Conservation (phyloP, 2,797 vertebrate genomes). For the Oceanodroma leucorhoa region DNA sequence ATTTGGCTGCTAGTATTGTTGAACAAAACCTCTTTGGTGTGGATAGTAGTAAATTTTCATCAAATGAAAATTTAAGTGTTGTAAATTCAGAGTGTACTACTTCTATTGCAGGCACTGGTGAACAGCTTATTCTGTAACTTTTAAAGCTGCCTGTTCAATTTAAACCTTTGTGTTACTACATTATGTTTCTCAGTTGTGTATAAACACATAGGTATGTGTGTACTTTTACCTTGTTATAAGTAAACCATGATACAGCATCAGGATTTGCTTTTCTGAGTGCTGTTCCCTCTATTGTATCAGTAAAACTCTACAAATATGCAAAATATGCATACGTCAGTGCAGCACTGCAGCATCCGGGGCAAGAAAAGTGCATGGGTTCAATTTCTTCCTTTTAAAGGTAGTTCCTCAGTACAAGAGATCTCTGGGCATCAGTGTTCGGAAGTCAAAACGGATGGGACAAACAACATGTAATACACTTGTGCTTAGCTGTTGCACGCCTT, state of each 20-base stretch:
- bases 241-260: neutral
- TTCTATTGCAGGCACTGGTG: neutral
- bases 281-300: neutral
- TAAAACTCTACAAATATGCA: neutral
- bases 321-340: accelerated
- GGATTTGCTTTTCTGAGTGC: neutral
- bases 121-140: neutral
- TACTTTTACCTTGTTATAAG: neutral
- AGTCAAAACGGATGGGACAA: neutral
- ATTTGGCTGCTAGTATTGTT: neutral
- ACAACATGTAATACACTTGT: neutral
- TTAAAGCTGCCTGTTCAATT: neutral
- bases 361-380: neutral
- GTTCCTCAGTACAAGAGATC: neutral
- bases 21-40: neutral
- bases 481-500: neutral
- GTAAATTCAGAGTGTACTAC: neutral
- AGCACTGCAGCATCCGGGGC: neutral
- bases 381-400: neutral
- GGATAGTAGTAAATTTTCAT: neutral
- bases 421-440: neutral
- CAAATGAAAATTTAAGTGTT: neutral
- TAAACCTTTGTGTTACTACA: neutral
- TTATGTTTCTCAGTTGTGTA: neutral
- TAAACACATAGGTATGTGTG: neutral